Conservation (phyloP, 2,797 vertebrate species). For the Poecilia velifera region DNA sequence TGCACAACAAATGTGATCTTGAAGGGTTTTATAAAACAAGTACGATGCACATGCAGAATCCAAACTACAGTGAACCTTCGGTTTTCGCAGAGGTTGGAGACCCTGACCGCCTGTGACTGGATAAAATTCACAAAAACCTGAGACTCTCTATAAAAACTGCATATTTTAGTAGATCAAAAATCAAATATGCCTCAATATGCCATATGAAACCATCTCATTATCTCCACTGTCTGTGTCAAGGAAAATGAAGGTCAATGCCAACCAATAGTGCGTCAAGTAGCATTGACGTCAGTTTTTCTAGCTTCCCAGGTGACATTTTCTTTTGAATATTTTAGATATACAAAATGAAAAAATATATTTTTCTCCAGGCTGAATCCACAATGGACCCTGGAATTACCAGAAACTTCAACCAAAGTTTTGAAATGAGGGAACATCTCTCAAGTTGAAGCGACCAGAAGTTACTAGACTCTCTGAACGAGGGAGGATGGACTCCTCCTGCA, state of each 20-base stretch:
- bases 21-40: not conserved
- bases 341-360: not conserved
- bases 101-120: not conserved
- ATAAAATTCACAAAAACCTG: not conserved
- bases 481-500: too few relatives aligned
- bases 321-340: not conserved
- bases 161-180: not conserved
- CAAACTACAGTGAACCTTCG: not conserved
- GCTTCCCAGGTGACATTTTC: not conserved
- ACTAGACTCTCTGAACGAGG: too few relatives aligned
- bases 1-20: not conserved
- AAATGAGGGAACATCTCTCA: too few relatives aligned
- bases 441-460: too few relatives aligned
- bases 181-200: not conserved
- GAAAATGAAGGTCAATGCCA: not conserved
- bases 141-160: not conserved
- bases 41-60: not conserved
- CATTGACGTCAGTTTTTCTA: not conserved
- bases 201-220: not conserved
- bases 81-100: not conserved
- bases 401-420: too few relatives aligned
- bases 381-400: too few relatives aligned
- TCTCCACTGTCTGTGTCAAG: not conserved
- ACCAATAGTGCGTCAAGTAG: not conserved
- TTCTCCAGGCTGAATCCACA: not conserved